Percentiles rank a stretch among this genome's conserved stretches.
These are phyloP conservation scores for Steatocranus sp. DNA, from an alignment of 2,797 vertebrate genomes.

Conservation along the genomic window DNA sequence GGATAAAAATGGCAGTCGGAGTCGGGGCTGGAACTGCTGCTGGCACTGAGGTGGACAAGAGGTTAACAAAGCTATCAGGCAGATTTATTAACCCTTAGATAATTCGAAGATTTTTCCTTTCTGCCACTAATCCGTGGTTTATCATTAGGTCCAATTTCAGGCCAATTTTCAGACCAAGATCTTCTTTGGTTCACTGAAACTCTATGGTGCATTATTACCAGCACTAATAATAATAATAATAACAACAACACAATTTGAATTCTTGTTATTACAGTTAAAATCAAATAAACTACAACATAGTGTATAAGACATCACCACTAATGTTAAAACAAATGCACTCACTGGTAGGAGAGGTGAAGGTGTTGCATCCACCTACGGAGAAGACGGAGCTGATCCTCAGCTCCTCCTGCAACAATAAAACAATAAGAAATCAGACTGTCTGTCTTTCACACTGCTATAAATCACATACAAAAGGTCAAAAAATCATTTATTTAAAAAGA, in stretches of 20 bases:
- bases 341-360: constrained; percentile 59
- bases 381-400: constrained; percentile 89
- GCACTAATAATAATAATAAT: background rate
- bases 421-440: background rate
- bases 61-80: background rate
- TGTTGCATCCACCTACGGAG: constrained; percentile 72
- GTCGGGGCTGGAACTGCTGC: constrained; percentile 11
- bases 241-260: background rate
- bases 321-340: constrained; percentile 12
- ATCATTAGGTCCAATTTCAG: background rate
- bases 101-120: background rate
- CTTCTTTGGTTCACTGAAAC: background rate
- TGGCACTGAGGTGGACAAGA: constrained; percentile 14
- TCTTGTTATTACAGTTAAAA: background rate
- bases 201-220: background rate
- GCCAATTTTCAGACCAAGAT: background rate
- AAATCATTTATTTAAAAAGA: background rate
- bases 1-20: constrained; percentile 57
- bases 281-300: background rate
- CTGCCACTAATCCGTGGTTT: background rate
- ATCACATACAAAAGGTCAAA: background rate
- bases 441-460: fast-evolving
- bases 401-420: constrained; percentile 77
- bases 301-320: background rate
- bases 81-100: background rate